Conservation (phyloP, 2,888 invertebrate species). For the Syrphus vitripennis region DNA sequence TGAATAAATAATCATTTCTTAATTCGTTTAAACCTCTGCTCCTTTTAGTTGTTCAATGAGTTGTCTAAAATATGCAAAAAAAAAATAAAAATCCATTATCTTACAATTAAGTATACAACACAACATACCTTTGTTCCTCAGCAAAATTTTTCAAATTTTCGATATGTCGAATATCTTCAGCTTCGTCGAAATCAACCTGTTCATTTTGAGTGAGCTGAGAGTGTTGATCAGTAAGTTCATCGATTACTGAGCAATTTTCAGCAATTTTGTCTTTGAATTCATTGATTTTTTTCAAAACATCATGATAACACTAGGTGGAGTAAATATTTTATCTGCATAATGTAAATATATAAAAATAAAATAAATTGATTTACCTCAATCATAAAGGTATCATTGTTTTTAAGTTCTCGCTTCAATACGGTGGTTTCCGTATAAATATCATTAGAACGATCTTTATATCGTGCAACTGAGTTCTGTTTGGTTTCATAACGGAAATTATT, state of each 20-base stretch:
- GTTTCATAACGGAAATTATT: neutral
- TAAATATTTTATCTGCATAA: neutral
- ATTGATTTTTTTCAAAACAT: neutral
- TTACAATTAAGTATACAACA: too few relatives aligned
- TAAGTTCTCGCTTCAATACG: neutral
- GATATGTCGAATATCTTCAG: neutral
- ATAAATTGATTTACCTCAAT: neutral
- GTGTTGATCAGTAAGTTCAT: neutral
- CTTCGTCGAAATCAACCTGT: neutral
- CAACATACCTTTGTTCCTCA: slow-evolving; percentile 6
- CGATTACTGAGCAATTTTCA: slow-evolving; percentile 1
- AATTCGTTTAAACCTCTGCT: neutral
- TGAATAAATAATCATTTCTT: too few relatives aligned
- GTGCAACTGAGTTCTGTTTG: neutral
- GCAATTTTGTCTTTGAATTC: neutral
- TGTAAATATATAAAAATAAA: neutral
- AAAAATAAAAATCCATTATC: neutral
- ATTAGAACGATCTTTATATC: neutral
- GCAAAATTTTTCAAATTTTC: slow-evolving; percentile 2
- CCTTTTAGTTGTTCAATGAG: neutral
- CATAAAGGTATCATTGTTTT: slow-evolving; percentile 5
- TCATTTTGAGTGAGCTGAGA: neutral
- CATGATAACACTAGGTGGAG: slow-evolving; percentile 14
- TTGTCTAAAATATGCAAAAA: neutral
- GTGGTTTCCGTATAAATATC: neutral